Percentiles rank a stretch among this genome's conserved stretches.
These are phyloP conservation scores for Lepus townsendii DNA, from an alignment of 2,797 vertebrate genomes.

Conservation along the genomic window DNA sequence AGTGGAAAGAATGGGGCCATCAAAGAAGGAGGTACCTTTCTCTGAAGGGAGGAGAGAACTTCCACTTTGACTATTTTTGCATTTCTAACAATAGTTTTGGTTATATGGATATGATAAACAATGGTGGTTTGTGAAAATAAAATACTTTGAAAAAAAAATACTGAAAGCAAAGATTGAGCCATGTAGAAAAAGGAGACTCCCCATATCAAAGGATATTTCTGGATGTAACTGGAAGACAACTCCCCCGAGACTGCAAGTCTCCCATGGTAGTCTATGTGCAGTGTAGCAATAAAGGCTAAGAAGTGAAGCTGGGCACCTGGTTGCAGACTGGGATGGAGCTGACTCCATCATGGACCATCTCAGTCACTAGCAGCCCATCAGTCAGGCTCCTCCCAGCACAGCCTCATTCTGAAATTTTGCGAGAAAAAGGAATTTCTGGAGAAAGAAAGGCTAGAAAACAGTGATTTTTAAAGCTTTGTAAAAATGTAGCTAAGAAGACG, in stretches of 20 bases:
- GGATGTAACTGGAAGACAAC: neutral
- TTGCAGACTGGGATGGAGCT: neutral
- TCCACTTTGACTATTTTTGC: neutral
- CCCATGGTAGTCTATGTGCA: neutral
- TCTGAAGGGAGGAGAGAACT: too few species aligned
- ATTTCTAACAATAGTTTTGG: conserved; percentile 48
- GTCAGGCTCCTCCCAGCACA: neutral
- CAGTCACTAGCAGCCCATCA: neutral
- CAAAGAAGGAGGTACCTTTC: too few species aligned
- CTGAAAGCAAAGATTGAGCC: neutral
- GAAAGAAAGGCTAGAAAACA: neutral
- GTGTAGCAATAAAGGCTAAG: neutral
- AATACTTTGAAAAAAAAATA: neutral
- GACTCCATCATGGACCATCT: neutral
- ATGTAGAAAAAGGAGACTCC: neutral
- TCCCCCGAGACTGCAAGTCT: neutral
- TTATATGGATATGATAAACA: conserved; percentile 52
- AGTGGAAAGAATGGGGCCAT: too few species aligned
- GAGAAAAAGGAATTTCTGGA: neutral
- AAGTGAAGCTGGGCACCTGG: neutral
- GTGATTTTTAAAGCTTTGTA: neutral
- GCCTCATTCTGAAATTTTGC: neutral
- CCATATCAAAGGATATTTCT: neutral
- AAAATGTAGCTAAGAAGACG: conserved; percentile 6
- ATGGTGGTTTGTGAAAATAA: conserved; percentile 30